Evolutionary conservation across 2,797 vertebrate genomes (phyloP).

Genomic region (Jordanella pulchra): DNA sequence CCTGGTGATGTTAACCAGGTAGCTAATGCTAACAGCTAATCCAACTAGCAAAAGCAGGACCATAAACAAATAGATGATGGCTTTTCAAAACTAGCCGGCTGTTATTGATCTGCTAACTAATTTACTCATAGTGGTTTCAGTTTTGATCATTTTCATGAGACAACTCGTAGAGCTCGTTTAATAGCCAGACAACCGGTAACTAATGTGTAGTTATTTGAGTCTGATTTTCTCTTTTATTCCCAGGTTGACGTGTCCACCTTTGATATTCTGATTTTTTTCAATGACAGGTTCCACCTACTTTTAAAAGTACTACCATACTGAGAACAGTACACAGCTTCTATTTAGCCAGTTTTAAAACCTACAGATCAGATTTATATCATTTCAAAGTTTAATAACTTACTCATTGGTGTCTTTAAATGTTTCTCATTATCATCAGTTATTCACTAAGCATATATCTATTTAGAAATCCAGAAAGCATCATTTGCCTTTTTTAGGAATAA

Average conservation of each 20-base stretch:
- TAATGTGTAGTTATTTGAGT: background rate
- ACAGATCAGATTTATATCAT: too few species aligned
- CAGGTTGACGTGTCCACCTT: background rate
- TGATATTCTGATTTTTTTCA: background rate
- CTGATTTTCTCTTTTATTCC: background rate
- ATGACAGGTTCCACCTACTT: background rate
- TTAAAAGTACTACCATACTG: background rate
- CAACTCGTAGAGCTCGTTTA: background rate
- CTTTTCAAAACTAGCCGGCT: background rate
- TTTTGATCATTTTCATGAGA: background rate
- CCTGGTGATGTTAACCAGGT: conserved; percentile 21
- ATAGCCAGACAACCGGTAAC: background rate
- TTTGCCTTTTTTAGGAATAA: background rate
- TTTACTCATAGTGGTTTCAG: background rate
- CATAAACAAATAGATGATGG: background rate
- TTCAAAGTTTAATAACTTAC: too few species aligned
- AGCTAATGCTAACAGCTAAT: conserved; percentile 47
- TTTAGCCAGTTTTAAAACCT: background rate
- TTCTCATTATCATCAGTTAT: too few species aligned
- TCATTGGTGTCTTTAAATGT: too few species aligned
- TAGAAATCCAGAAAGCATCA: too few species aligned
- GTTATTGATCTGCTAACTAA: background rate
- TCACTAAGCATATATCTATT: too few species aligned
- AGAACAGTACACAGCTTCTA: background rate
- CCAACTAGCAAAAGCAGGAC: conserved; percentile 18